Conservation (phyloP, 2,797 vertebrate genomes). For the Pangasius sanitwongsei region DNA sequence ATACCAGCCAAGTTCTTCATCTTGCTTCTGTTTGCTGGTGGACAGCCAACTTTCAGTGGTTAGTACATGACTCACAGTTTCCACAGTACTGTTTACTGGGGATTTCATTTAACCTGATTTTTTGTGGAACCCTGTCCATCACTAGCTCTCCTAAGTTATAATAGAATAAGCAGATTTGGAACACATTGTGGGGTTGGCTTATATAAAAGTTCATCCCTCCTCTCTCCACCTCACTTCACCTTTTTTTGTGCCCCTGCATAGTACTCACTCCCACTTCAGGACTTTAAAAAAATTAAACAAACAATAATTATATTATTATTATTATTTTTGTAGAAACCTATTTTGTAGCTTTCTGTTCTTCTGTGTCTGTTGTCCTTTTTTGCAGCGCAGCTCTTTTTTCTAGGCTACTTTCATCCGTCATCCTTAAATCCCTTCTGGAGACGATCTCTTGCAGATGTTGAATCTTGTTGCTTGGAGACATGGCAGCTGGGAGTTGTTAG, state of each 20-base stretch:
- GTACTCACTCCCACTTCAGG: not conserved
- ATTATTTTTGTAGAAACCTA: not conserved
- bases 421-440: constrained; percentile 11
- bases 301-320: not conserved
- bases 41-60: constrained; percentile 8
- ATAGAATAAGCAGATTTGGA: constrained; percentile 35
- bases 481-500: constrained; percentile 75
- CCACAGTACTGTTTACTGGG: constrained; percentile 16
- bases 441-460: constrained; percentile 69
- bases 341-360: not conserved
- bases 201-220: constrained; percentile 14
- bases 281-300: not conserved
- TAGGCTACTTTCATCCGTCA: constrained; percentile 32
- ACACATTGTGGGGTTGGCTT: constrained; percentile 8
- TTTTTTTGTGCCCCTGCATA: not conserved
- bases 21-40: constrained; percentile 6
- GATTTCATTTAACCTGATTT: constrained; percentile 18
- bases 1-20: constrained; percentile 19
- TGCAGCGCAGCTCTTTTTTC: constrained; percentile 10
- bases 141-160: constrained; percentile 12
- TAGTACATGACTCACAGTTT: constrained; percentile 52
- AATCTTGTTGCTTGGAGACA: constrained; percentile 59
- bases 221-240: not conserved
- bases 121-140: constrained; percentile 33
- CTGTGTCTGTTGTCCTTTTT: not conserved